Base-by-base conservation (phyloP, 2,113 vertebrate genomes). In the Platichthys flesus region DNA sequence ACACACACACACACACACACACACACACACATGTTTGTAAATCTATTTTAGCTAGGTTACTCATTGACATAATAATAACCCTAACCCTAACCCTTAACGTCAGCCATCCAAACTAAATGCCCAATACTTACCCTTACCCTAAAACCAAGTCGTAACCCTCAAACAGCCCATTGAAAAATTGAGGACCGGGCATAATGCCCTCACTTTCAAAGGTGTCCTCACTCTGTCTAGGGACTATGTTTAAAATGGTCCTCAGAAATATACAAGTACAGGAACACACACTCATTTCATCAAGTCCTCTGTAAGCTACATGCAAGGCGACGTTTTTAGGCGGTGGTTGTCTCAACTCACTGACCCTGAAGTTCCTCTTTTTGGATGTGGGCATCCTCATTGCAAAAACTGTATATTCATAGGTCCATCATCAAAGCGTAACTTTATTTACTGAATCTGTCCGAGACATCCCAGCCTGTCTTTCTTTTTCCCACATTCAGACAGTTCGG, bases 331-430 rank as follows among this genome's bases (percentile, higher is more conserved):
- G 45, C 49, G 56, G 37, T 37, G 55, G 56, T 61, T 37, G 49
- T 26, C 9, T 37, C 35, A 37, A 54, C 68, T 49, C 59, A 52
- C 5, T 59, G 4, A 52, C 49, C 23, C 3, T 2, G 1, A 54
- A 78, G 63, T 85, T 90, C 86, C 84, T 82, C 79, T 88, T 88
- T 75, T 79, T 47, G 5, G 1, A 45, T 12, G 6, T 9, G 1
- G 71, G 59, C 59, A 51, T 76, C 60, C 8, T 64, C 21, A 31
- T 52, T 40, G 6, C 15, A 49, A 71, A 77, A 77, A 3, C 2
- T 20, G 0, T 15, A 49, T 7, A 52, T 20, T 21, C n/a, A 5
- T 54, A 3, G 8, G 18, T 28, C 20, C 2, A 47, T 1, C 20
- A 77, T 1, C 23, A 77, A 12, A 16, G 1, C 15, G 0, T 1